Evolutionary conservation across 2,888 invertebrate species (phyloP).

Genomic region (Dynastes grantii): DNA sequence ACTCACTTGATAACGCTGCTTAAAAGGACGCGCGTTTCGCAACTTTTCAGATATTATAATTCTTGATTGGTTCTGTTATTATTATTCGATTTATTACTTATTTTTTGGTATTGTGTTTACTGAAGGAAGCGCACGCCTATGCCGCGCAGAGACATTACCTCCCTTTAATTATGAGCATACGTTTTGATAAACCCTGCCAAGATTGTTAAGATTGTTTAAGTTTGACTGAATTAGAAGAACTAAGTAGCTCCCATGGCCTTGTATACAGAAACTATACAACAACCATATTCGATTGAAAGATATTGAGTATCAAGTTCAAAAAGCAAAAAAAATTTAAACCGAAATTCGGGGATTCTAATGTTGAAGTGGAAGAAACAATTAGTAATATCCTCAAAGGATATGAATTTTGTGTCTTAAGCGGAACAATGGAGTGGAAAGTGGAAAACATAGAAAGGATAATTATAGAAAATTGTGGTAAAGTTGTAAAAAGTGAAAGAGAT

Average conservation of each 20-base stretch:
- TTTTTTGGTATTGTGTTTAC: too few relatives aligned
- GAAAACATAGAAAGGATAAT: slow-evolving; percentile 77
- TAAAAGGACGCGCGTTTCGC: too few relatives aligned
- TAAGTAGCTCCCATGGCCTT: slow-evolving; percentile 69
- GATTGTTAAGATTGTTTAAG: slow-evolving; percentile 79
- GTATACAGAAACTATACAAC: slow-evolving; percentile 75
- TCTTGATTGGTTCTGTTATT: too few relatives aligned
- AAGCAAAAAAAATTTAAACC: slow-evolving; percentile 57
- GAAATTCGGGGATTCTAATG: slow-evolving; percentile 62
- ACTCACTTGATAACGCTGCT: too few relatives aligned
- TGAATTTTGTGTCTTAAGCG: slow-evolving; percentile 81
- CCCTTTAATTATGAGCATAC: slow-evolving; percentile 81
- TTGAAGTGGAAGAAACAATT: slow-evolving; percentile 71
- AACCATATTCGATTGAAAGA: slow-evolving; percentile 72
- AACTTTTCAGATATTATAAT: too few relatives aligned
- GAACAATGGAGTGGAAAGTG: slow-evolving; percentile 70
- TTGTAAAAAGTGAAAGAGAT: slow-evolving; percentile 69
- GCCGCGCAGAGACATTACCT: too few relatives aligned
- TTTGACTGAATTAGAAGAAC: slow-evolving; percentile 77
- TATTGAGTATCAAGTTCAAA: slow-evolving; percentile 64
- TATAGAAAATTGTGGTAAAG: slow-evolving; percentile 77
- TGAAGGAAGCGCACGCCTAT: too few relatives aligned
- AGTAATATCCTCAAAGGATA: slow-evolving; percentile 76
- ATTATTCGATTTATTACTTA: too few relatives aligned
- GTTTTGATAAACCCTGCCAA: slow-evolving; percentile 87